Evolutionary conservation across 2,113 vertebrate species (phyloP), one percentile per base, ranked within the genome.

Genomic region (Chloebia gouldiae): DNA sequence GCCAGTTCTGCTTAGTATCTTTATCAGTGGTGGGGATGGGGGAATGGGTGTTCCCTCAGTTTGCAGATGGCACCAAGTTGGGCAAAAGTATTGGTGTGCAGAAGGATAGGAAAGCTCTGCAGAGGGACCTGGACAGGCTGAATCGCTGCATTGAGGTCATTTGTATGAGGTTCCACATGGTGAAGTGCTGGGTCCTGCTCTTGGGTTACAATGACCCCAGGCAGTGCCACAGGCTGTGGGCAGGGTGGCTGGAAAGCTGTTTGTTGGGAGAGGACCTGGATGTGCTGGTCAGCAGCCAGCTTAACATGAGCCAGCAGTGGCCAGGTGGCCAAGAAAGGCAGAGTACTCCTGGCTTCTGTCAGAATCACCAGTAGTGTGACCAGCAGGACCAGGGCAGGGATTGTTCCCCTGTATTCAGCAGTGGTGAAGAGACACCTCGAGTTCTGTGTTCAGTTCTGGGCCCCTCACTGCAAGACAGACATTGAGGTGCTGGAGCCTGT

Each of bases 21-120:
- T 54, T 49, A 23, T 54, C 24, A 25, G 0, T 22, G 15, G 10
- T 35, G 0, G 0, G 21, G 27, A 49, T 0, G 0, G 47, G 47
- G 54, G 14, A 7, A 7, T 35, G 31, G 19, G 8, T 21, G 11
- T 7, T 54, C 21, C 30, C 31, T 75, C 30, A 25, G 6, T 54
- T 61, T 90, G 18, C 40, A 61, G 21, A 23, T 49, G 70, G 35
- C 17, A 68, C 2, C 47, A 35, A 20, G 15, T 4, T 61, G 31
- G 40, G 54, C 39, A 40, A 9, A 50, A 40, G 8, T 40, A 14
- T 19, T 76, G 24, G 18, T 76, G 9, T 90, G 40, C 40, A 13
- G 25, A 11, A 59, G 27, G 10, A 12, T 18, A 15, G 25, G 31
- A 50, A 27, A 11, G 17, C 30, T 54, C 40, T 83, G 30, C 63